Conservation (phyloP, 2,113 vertebrate species). For the Aix galericulata region DNA sequence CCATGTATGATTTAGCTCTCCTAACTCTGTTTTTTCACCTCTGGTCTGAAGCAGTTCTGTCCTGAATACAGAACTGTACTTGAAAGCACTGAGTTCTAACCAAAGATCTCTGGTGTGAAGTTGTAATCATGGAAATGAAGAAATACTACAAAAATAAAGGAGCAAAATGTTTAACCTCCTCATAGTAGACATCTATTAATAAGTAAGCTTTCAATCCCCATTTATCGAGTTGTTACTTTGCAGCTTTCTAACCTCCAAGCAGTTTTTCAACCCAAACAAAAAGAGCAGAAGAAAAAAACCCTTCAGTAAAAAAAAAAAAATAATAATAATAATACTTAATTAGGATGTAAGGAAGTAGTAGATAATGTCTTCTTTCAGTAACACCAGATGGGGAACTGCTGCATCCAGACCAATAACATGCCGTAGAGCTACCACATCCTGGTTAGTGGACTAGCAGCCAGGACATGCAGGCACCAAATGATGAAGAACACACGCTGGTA, state of each 20-base stretch:
- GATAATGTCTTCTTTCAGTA: neutral
- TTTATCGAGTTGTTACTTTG: neutral
- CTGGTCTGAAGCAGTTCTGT: neutral
- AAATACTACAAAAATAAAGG: neutral
- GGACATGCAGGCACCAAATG: neutral
- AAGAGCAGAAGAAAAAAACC: neutral
- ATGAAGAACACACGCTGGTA: neutral
- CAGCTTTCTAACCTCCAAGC: neutral
- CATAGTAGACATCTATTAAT: neutral
- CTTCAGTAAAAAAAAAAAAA: neutral
- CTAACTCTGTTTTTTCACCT: neutral
- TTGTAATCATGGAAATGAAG: neutral
- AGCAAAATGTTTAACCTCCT: neutral
- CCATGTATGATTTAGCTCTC: neutral
- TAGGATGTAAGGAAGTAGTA: neutral
- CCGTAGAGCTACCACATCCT: neutral
- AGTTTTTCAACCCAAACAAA: neutral
- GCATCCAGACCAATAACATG: neutral
- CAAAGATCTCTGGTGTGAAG: neutral
- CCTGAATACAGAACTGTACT: neutral
- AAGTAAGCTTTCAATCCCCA: neutral
- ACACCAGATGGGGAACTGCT: neutral
- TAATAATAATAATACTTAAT: neutral
- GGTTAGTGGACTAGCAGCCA: neutral
- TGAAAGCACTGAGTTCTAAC: neutral